Conservation (phyloP, 2,113 vertebrate genomes). For the Xiphias gladius region DNA sequence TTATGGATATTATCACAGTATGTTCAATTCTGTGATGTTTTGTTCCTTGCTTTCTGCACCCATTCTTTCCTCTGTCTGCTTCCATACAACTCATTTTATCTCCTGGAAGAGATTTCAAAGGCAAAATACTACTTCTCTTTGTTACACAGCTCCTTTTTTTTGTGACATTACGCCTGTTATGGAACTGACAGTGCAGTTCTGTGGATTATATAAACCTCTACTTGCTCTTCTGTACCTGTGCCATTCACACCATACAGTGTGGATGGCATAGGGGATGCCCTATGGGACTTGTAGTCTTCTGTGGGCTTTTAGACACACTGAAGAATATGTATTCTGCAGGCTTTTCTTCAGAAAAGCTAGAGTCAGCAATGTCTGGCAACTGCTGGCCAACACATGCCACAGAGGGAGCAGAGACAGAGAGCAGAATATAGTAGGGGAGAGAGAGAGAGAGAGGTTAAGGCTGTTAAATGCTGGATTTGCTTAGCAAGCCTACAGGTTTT, state of each 20-base stretch:
- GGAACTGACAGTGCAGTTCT: conserved; percentile 1
- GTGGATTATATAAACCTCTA: conserved; percentile 8
- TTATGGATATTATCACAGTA: conserved; percentile 13
- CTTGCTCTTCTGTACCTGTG: conserved; percentile 2
- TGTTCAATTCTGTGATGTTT: conserved; percentile 14
- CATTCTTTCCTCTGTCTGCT: not conserved
- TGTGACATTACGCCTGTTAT: conserved; percentile 18
- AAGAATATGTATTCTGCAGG: conserved; percentile 48
- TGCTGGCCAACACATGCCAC: conserved; percentile 45
- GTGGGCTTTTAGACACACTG: conserved; percentile 26
- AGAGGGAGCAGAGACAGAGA: conserved; percentile 19
- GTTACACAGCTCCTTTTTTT: not conserved
- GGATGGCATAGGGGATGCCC: conserved; percentile 19
- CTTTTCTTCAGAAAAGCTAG: conserved; percentile 49
- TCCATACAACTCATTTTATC: not conserved
- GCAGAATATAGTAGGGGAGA: conserved; percentile 16
- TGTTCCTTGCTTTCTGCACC: not conserved
- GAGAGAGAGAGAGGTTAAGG: conserved; percentile 48
- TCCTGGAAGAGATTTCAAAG: conserved; percentile 5
- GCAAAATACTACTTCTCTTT: not conserved
- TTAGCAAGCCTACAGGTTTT: conserved; percentile 42
- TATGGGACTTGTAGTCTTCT: conserved; percentile 22
- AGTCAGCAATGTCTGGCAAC: conserved; percentile 53
- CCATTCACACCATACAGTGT: conserved; percentile 15
- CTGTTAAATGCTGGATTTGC: conserved; percentile 56